Base-by-base conservation (phyloP, 2,888 invertebrate genomes). In the Tachina grossa region DNA sequence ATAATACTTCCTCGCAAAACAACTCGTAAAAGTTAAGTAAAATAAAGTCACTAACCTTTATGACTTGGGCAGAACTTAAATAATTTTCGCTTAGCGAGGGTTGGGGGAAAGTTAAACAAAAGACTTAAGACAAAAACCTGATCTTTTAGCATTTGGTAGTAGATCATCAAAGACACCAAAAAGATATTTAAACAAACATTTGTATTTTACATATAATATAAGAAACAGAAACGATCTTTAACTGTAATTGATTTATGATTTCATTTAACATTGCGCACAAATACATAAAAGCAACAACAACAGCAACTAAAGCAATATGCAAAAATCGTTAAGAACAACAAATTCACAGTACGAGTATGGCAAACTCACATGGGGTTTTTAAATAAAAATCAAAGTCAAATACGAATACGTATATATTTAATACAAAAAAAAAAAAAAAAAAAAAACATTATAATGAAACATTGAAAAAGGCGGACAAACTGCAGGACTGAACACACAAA, bases 211-310 rank as follows among this genome's bases (percentile, higher is more conserved):
- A n/a, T 31, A 1, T 6, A 31, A 5, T 31, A 31, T 31, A 31
- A 31, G 6, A 57, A 61, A 72, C 76, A 77, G 55, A 82, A 84
- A 84, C 75, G 78, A 84, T 86, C 81, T 84, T 86, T 86, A 84
- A 84, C 86, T 86, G 84, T 86, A 86, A 84, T 86, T 84, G 84
- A 84, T 81, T 82, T 84, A 86, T 86, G 81, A 84, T 86, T 84
- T 84, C 81, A 84, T 84, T 84, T 86, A 84, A 71, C 65, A 75
- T 86, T 81, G 68, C 76, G 51, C 77, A 79, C 77, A 68, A 77
- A 72, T 31, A 53, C 19, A 68, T 68, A 71, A 19, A 71, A 72
- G 49, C 77, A 80, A 68, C 39, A 85, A 84, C 72, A 85, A 49
- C 66, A 66, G 9, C 66, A 66, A 57, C 72, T 79, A 59, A 69